Base-by-base conservation (phyloP, 2,888 invertebrate genomes). In the Steinernema carpocapsae region DNA sequence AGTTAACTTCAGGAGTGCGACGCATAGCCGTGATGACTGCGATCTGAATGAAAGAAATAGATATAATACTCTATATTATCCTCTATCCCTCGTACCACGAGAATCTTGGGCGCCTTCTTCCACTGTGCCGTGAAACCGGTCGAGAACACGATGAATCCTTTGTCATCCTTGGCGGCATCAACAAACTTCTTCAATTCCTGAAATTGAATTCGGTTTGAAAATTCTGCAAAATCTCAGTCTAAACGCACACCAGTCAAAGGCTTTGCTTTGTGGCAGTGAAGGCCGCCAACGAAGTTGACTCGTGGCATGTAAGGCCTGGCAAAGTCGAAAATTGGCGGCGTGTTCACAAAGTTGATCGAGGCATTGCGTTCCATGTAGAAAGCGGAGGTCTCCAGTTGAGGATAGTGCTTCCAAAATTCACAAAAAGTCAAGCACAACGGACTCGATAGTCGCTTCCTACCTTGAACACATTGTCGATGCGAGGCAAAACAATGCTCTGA, bases 291-390 rank as follows among this genome's bases (percentile, higher is more conserved):
- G 71, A 85, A 87, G 72, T 87, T 85, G 52, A 86, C 86, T 71
- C 86, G 75, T 51, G 86, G 86, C 78, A 85, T 87, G 75, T 80
- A 87, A 6, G 87, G 86, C 14, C 87, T 78, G 7, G 87, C 82
- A 74, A 87, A 87, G 72, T 87, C 87, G 74, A 85, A 87, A 46
- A 87, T 87, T 2, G 87, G 87, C 22, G 87, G 87, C 45, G 82
- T 86, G 74, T 87, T 87, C 43, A 87, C 83, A 74, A 85, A 83
- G 74, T 87, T 87, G 51, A 87, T 80, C 10, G 85, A 85, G 7
- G 87, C 87, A 73, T 87, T 88, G 48, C 87, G 76, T 75, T 87
- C 87, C 74, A 87, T 82, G 59, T 81, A 78, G 73, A 88, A 87
- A 2, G 84, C 77, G 1, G 70, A 51, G 29, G 37, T 74, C 32